Evolutionary conservation across 2,888 invertebrate genomes (phyloP), one percentile per base, ranked within the genome.

Genomic region (Tillus elongatus): DNA sequence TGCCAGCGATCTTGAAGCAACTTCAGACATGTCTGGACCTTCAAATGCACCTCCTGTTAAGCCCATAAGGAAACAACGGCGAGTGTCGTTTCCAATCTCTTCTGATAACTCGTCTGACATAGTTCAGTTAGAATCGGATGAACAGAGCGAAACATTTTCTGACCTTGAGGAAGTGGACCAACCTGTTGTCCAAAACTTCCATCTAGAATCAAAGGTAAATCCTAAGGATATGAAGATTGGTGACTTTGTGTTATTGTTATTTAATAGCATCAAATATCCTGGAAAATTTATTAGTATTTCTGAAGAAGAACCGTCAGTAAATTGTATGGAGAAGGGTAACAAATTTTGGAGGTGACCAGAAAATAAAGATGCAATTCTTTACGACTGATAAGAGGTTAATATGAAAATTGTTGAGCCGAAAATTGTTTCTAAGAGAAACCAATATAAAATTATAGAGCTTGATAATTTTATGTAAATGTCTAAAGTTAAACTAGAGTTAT

Each of bases 311-410:
- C 30, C 30, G n/a, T 15, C 30, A 30, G 30, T 30, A 30, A 14
- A 30, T 10, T 30, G 30, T 30, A 30, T 30, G 30, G 30, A 30
- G 14, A 30, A 30, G 10, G 30, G 12, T 8, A 30, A n/a, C 10
- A 30, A 30, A 30, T 30, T 30, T 30, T 30, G 30, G 30, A 30
- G 30, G 3, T 30, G 30, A 14, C 30, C 30, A 30, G 30, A 30
- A 30, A 30, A 30, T n/a, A n/a, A 30, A 9, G 30, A 30, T 2
- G 2, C 30, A 30, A 1, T 30, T 30, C 10, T 12, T 8, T 13
- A 30, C 30, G 15, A 10, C 10, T 30, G 30, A 15, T 9, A 30
- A 10, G 30, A 30, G 8, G 13, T 30, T 10, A 30, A 15, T 13
- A 30, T 30, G 30, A 30, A 30, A 30, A 30, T 13, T 13, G 10